phyloP scores from a whole-genome alignment of 35 echinoderm and acorn worm species.

The Amphiura filiformis region DNA sequence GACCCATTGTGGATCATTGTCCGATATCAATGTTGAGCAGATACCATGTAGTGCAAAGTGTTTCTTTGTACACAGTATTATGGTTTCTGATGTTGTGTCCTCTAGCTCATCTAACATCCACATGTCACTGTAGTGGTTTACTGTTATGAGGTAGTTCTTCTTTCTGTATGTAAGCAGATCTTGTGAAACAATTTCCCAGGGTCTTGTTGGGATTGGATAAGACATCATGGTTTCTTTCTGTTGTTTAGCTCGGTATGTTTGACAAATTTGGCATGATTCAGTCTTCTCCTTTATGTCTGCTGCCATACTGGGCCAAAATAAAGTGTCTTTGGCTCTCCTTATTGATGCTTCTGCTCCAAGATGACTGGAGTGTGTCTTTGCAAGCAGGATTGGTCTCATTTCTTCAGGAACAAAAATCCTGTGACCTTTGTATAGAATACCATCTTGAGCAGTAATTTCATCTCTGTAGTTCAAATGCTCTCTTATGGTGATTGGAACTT shows the following conservation, averaged over 20 bases:
- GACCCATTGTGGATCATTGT: conserved; percentile 44
- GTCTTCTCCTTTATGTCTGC: conserved; percentile 47
- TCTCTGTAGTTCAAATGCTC: conserved; percentile 63
- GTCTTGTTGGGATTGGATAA: conserved; percentile 46
- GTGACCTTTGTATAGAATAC: conserved; percentile 58
- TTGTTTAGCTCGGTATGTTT: background rate
- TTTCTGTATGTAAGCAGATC: conserved; percentile 36
- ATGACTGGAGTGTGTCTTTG: conserved; percentile 46
- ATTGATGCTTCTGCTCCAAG: conserved; percentile 54
- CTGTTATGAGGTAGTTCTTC: conserved; percentile 64
- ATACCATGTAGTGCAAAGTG: conserved; percentile 10
- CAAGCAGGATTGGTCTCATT: conserved; percentile 31
- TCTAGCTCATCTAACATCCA: conserved; percentile 55
- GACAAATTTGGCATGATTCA: conserved; percentile 52
- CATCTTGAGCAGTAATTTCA: conserved; percentile 63
- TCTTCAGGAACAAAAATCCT: conserved; percentile 41
- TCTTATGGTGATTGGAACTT: background rate
- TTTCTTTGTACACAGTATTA: background rate
- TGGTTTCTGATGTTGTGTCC: conserved; percentile 2
- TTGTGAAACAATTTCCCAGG: conserved; percentile 62
- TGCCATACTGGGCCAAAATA: conserved; percentile 74
- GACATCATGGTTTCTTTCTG: conserved; percentile 47
- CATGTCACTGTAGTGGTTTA: conserved; percentile 50
- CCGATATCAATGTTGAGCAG: background rate
- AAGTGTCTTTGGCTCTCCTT: conserved; percentile 40